These are phyloP conservation scores for Papilio protenor DNA, from an alignment of 2,888 invertebrate species.

Conservation along the genomic window DNA sequence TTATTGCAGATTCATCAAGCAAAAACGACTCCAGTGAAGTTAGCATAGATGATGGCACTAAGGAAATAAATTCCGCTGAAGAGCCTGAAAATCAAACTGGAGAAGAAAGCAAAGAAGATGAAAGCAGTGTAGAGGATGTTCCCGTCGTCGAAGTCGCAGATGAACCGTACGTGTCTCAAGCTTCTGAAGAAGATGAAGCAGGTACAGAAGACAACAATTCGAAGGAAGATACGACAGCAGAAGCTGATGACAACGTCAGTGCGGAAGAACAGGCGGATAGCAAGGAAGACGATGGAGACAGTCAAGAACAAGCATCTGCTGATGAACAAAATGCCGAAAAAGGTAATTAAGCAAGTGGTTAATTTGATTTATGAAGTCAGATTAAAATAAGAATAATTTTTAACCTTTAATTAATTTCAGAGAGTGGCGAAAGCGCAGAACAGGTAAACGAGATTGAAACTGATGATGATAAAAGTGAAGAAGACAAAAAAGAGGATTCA, in stretches of 20 bases:
- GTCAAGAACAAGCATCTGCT: constrained; percentile 75
- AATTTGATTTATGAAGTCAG: background rate
- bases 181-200: constrained; percentile 77
- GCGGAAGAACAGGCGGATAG: constrained; percentile 62
- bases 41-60: constrained; percentile 76
- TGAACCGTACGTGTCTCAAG: constrained; percentile 77
- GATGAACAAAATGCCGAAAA: constrained; percentile 77
- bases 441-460: constrained; percentile 54
- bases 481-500: constrained; percentile 55
- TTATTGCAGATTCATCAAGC: constrained; percentile 73
- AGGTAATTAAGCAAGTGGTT: constrained; percentile 58
- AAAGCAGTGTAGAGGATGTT: constrained; percentile 61
- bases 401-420: constrained; percentile 50
- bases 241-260: constrained; percentile 63
- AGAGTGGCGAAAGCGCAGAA: constrained; percentile 68
- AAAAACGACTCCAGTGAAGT: constrained; percentile 82
- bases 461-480: constrained; percentile 53
- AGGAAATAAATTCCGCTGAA: constrained; percentile 74
- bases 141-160: constrained; percentile 79
- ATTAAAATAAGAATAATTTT: background rate
- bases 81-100: constrained; percentile 63
- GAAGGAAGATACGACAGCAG: constrained; percentile 64
- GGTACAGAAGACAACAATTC: constrained; percentile 67
- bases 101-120: constrained; percentile 60
- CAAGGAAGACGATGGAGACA: constrained; percentile 64